Conservation (phyloP, 2,888 invertebrate species). For the Drosophila paucipuncta region DNA sequence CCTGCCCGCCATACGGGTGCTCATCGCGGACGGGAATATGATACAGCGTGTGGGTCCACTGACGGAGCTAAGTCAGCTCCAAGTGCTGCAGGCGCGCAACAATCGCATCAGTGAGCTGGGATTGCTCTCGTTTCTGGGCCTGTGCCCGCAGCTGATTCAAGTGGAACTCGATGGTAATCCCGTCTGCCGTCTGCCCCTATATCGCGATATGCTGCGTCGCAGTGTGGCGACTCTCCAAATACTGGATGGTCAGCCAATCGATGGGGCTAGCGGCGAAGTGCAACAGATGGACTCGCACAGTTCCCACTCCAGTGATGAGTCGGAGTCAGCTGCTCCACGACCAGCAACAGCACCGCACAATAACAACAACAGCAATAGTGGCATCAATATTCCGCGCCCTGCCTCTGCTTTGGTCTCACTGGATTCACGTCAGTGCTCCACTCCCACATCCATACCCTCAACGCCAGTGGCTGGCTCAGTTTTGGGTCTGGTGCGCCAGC, state of each 20-base stretch:
- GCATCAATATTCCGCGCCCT: constrained; percentile 20
- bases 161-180: constrained; percentile 86
- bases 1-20: constrained; percentile 87
- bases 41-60: constrained; percentile 88
- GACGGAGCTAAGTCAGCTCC: constrained; percentile 86
- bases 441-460: constrained; percentile 49
- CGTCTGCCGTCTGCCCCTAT: constrained; percentile 81
- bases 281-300: constrained; percentile 44
- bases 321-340: constrained; percentile 41
- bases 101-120: constrained; percentile 83
- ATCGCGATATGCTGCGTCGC: constrained; percentile 83
- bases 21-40: constrained; percentile 88
- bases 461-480: constrained; percentile 80
- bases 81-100: constrained; percentile 85
- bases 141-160: constrained; percentile 86
- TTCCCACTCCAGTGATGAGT: constrained; percentile 69
- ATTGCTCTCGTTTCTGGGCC: constrained; percentile 82
- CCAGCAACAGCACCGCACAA: constrained; percentile 64
- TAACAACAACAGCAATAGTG: neutral
- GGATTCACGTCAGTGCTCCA: constrained; percentile 38
- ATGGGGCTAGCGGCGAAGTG: constrained; percentile 25
- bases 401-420: constrained; percentile 49
- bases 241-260: constrained; percentile 84
- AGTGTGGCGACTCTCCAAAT: constrained; percentile 84
- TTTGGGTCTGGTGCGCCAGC: constrained; percentile 72